A percentile compares a stretch with the other conserved stretches of the same genome.
Conservation (phyloP, 2,888 invertebrate species). For the Sericinus montela region DNA sequence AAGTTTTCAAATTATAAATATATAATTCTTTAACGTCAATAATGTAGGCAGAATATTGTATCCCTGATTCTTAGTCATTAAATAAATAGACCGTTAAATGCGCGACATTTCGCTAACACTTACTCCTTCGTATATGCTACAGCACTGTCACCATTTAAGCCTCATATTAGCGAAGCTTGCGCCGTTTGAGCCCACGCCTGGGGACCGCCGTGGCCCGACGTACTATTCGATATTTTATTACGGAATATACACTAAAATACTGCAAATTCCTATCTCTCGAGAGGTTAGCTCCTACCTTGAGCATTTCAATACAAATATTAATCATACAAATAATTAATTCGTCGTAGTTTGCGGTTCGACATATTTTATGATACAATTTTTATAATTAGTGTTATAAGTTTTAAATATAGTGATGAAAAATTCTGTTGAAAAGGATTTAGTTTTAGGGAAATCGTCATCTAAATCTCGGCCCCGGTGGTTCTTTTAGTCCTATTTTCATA, state of each 20-base stretch:
- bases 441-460: too few species aligned
- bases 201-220: constrained; percentile 40
- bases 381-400: too few species aligned
- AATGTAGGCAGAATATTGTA: too few species aligned
- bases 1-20: too few species aligned
- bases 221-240: constrained; percentile 66
- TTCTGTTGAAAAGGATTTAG: too few species aligned
- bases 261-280: constrained; percentile 50
- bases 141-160: constrained; percentile 74
- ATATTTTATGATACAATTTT: too few species aligned
- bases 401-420: too few species aligned
- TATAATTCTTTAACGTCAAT: too few species aligned
- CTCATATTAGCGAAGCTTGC: constrained; percentile 74
- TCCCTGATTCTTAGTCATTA: background rate
- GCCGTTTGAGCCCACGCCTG: constrained; percentile 69
- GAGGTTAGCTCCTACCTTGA: constrained; percentile 33
- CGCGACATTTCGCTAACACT: background rate
- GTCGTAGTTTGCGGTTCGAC: background rate
- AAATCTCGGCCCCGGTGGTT: too few species aligned
- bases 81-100: constrained; percentile 1
- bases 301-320: constrained; percentile 35
- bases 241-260: constrained; percentile 52
- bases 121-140: constrained; percentile 32
- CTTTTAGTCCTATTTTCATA: too few species aligned
- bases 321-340: constrained; percentile 20